Evolutionary conservation across 2,797 vertebrate genomes (phyloP), one percentile per base, ranked within the genome.

Genomic region (Enteromius fasciolatus): DNA sequence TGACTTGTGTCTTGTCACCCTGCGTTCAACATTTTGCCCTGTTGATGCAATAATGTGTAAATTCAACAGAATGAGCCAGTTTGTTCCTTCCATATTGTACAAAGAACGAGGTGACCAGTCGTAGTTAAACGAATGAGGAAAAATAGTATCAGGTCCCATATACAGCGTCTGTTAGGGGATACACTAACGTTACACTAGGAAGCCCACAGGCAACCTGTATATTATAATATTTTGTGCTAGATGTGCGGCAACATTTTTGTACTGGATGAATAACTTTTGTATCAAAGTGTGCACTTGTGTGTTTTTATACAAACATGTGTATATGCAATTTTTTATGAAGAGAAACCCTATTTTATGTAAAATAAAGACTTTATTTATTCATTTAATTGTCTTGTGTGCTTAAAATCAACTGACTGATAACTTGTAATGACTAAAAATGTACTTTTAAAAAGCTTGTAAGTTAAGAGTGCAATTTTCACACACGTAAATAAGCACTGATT

Each of bases 201-300:
- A 76, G 77, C 39, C 63, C 66, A 76, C 28, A 81, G 74, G 78
- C 64, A 81, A 81, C 17, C 73, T 75, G 68, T 91, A 88, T 63
- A 44, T 81, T 44, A 44, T 76, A 57, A 57, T 52, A 68, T 57
- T 76, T 64, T 80, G 59, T 80, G 72, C 66, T 75, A 80, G 72
- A 77, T 61, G 28, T 57, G 61, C 18, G 54, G 48, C 46, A 50
- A 28, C 1, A n/a, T 81, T 76, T 83, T 84, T 80, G 14, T 81
- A 76, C 57, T 28, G 78, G 59, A 76, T 83, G 68, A 92, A 69
- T 83, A 77, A 86, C 87, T 90, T 93, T 92, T 93, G 90, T 88
- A 86, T 86, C 44, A 76, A 93, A 87, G 76, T 92, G 92, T 93
- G 93, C 92, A 94, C 94, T 94, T 94, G 89, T 88, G 87, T 87